Evolutionary conservation across 2,797 vertebrate species (phyloP), one percentile per base, ranked within the genome.

Genomic region (Arnoldichthys spilopterus): DNA sequence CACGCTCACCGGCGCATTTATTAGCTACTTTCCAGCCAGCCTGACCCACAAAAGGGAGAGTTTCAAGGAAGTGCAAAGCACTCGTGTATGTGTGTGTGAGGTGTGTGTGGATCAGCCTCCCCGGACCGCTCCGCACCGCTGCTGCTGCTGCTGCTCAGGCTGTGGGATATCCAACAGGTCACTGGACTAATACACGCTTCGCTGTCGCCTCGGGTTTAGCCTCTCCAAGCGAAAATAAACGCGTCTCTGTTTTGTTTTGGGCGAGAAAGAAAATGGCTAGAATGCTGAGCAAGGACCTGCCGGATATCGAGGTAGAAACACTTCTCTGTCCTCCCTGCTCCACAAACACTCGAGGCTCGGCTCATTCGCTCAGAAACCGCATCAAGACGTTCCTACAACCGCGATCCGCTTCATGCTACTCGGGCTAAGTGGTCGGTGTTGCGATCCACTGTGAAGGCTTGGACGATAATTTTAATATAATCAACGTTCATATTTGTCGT

Each of bases 281-380:
- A 22, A 86, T 91, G 90, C 91, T 95, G 69, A 95, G 93, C 91
- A 92, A 88, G 90, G 94, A 95, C 86, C 83, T 93, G 9, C 89
- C 90, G 88, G 94, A 96, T 86, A 95, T 95, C 85, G 95, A 96
- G 95, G 95, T 96, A 94, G 86, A 79, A 69, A 78, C 64, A 26
- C 40, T 73, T 30, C 15, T 61, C 67, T 63, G 13, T 61, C 30
- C 30, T 37, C 64, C 34, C 34, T 40, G 37, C 37, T 66, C 40
- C 40, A 18, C 43, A 45, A 67, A 66, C 56, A 15, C 18, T 59
- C n/a, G 16, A 30, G 2, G 43, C 16, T 51, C 64, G 59, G 28
- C 59, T 22, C 11, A 15, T n/a, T 63, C 32, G 3, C 12, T n/a
- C 34, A 40, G 37, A 22, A 24, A 51, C 49, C 2, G 1, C 4